Evolutionary conservation across 1,140 invertebrate species (phyloP).

Genomic region (Leucophenga varia): DNA sequence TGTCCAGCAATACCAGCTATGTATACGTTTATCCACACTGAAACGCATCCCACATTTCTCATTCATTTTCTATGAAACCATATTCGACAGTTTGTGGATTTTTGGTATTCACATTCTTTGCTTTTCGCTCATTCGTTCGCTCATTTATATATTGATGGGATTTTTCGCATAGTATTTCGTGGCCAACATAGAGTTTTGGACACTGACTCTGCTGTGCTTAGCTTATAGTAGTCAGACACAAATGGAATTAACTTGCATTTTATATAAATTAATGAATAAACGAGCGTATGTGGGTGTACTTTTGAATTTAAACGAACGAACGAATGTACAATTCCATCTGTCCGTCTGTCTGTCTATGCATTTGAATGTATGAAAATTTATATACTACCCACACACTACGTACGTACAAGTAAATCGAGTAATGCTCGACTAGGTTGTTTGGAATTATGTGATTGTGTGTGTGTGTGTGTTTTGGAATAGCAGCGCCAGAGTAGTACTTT

Average conservation of each 20-base stretch:
- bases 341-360: too few relatives aligned
- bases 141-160: constrained; percentile 51
- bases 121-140: constrained; percentile 2
- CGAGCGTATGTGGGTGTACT: too few relatives aligned
- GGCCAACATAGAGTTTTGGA: too few relatives aligned
- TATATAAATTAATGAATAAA: constrained; percentile 55
- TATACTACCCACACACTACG: constrained; percentile 25
- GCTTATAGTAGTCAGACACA: constrained; percentile 42
- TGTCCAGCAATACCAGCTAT: constrained; percentile 12
- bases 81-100: constrained; percentile 25
- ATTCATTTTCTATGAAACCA: too few relatives aligned
- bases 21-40: background rate
- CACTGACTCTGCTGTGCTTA: constrained; percentile 38
- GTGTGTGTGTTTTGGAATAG: constrained; percentile 2
- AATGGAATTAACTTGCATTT: constrained; percentile 55
- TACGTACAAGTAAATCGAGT: constrained; percentile 23
- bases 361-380: constrained; percentile 45
- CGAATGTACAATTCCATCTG: background rate
- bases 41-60: background rate
- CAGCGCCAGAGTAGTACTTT: too few relatives aligned
- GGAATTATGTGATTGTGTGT: constrained; percentile 12
- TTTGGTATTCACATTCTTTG: constrained; percentile 9
- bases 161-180: too few relatives aligned
- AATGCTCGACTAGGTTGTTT: constrained; percentile 14
- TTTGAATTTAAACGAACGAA: constrained; percentile 14